These are phyloP conservation scores for Leptodirus hochenwartii DNA, from an alignment of 2,888 invertebrate genomes.

Conservation along the genomic window DNA sequence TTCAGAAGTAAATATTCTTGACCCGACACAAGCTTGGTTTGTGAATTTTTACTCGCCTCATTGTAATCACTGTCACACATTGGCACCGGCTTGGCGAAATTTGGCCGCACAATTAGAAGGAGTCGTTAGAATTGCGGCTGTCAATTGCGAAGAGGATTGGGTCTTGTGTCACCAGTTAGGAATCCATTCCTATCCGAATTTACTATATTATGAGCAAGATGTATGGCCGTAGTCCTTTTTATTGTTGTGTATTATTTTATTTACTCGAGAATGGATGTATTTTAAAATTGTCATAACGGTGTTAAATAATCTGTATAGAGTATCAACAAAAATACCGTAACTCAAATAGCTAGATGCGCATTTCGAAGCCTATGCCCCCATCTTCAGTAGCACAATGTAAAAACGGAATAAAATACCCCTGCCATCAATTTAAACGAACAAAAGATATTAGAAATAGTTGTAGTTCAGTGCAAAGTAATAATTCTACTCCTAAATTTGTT, in stretches of 20 bases:
- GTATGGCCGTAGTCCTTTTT: constrained; percentile 13
- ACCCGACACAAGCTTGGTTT: constrained; percentile 56
- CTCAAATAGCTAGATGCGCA: no score
- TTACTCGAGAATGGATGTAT: not conserved
- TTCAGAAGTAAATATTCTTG: constrained; percentile 28
- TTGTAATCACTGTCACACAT: constrained; percentile 68
- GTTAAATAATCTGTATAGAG: not conserved
- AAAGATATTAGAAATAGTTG: no score
- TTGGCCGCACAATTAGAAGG: constrained; percentile 61
- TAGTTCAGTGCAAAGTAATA: no score
- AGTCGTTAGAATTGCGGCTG: constrained; percentile 60
- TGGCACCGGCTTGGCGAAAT: constrained; percentile 69
- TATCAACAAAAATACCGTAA: constrained; percentile 6
- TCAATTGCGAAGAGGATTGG: constrained; percentile 78
- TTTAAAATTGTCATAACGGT: not conserved
- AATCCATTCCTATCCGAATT: constrained; percentile 57
- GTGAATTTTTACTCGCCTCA: constrained; percentile 78
- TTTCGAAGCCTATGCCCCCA: no score
- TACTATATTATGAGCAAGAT: constrained; percentile 42
- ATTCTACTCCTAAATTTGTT: no score
- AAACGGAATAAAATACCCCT: no score
- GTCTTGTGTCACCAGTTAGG: constrained; percentile 55
- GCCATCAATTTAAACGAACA: no score
- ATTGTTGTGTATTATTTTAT: constrained; percentile 1
- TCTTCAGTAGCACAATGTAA: no score